phyloP scores from a whole-genome alignment of 1,140 invertebrate species.

The Parasteatoda tepidariorum region DNA sequence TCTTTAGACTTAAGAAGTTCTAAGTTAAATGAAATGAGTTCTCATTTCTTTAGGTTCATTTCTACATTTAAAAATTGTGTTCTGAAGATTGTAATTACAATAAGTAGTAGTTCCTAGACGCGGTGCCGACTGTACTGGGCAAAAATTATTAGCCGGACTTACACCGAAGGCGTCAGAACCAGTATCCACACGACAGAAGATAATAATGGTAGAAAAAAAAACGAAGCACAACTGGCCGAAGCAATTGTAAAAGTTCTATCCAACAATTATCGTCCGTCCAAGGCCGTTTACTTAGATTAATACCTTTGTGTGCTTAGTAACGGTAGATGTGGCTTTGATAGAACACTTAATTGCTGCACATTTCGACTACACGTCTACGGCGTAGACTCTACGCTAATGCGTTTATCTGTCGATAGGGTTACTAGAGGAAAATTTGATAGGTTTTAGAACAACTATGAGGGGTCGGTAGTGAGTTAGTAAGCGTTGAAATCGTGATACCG shows the following conservation, averaged over 20 bases:
- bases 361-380: background rate
- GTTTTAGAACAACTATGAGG: background rate
- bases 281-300: conserved; percentile 45
- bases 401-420: background rate
- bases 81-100: too few species aligned
- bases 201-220: background rate
- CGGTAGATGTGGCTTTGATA: conserved; percentile 15
- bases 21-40: too few species aligned
- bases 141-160: too few species aligned
- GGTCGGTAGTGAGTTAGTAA: background rate
- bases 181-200: background rate
- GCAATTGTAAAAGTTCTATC: background rate
- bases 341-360: conserved; percentile 22
- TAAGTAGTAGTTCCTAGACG: too few species aligned
- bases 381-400: too few species aligned
- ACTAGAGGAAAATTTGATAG: background rate
- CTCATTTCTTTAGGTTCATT: too few species aligned
- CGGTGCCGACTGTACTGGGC: too few species aligned
- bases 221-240: background rate
- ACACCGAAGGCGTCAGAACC: background rate
- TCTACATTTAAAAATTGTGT: too few species aligned
- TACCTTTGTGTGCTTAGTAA: conserved; percentile 15
- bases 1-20: too few species aligned
- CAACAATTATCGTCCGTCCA: background rate
- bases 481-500: background rate